Evolutionary conservation across 37 sponge, comb jelly and placozoan genomes (phyloP).

Genomic region (Corticium candelabrum): DNA sequence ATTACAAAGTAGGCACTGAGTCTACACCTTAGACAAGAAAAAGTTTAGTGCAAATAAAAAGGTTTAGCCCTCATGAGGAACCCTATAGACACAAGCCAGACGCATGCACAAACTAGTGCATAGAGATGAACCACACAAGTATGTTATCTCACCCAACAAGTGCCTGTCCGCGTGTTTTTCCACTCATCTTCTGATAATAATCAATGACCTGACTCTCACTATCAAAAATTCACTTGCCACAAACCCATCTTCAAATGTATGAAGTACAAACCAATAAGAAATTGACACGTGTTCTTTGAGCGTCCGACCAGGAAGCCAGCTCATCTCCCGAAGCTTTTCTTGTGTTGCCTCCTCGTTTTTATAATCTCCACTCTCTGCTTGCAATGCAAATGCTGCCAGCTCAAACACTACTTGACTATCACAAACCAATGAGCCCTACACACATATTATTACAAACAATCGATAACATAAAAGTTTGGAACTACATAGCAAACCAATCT

Average conservation of each 20-base stretch:
- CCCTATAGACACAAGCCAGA: too few relatives aligned
- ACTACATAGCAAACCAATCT: too few relatives aligned
- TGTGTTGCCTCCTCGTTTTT: slow-evolving; percentile 11
- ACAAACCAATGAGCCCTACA: background rate
- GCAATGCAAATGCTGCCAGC: slow-evolving; percentile 56
- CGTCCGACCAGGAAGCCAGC: background rate
- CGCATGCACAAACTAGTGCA: too few relatives aligned
- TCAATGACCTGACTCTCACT: slow-evolving; percentile 31
- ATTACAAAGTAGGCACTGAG: too few relatives aligned
- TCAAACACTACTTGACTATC: slow-evolving; percentile 27
- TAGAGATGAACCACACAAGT: background rate
- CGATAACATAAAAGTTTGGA: too few relatives aligned
- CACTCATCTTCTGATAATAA: slow-evolving; percentile 34
- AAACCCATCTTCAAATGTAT: too few relatives aligned
- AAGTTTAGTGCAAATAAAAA: too few relatives aligned
- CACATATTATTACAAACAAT: too few relatives aligned
- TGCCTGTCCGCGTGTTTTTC: slow-evolving; percentile 51
- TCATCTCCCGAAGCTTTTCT: background rate
- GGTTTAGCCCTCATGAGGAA: too few relatives aligned
- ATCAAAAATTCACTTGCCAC: too few relatives aligned
- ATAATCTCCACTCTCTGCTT: slow-evolving; percentile 26
- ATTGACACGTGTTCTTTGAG: slow-evolving; percentile 6
- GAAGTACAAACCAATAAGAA: background rate
- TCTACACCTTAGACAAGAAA: too few relatives aligned
- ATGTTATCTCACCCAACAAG: slow-evolving; percentile 24